Percentiles rank a stretch among this genome's conserved stretches.
phyloP scores from a whole-genome alignment of 2,113 vertebrate species.

The Capreolus pygargus region DNA sequence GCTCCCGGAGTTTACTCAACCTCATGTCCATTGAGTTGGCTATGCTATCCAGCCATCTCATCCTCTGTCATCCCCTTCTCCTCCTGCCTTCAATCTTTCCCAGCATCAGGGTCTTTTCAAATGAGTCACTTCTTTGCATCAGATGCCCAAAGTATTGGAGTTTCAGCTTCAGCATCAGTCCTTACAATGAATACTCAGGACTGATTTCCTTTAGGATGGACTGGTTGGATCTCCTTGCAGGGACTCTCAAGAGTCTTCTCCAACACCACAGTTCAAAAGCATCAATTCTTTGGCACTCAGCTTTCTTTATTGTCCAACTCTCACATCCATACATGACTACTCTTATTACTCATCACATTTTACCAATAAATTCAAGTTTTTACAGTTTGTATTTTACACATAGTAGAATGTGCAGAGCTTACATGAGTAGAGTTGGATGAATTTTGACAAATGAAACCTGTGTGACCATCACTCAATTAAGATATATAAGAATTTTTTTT shows the following conservation, averaged over 20 bases:
- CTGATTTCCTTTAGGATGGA: too few species aligned
- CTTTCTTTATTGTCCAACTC: not conserved
- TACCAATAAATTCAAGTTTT: not conserved
- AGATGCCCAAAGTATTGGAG: not conserved
- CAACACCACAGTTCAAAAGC: not conserved
- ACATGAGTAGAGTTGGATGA: not conserved
- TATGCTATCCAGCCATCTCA: not conserved
- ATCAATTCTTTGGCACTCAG: not conserved
- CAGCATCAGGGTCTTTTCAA: too few species aligned
- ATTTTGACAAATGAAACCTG: not conserved
- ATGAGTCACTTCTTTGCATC: not conserved
- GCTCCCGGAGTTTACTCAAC: not conserved
- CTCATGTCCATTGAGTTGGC: not conserved
- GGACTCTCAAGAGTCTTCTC: not conserved
- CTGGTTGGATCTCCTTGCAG: too few species aligned
- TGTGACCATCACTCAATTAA: not conserved
- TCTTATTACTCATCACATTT: not conserved
- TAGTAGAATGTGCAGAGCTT: not conserved
- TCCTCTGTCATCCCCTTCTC: not conserved
- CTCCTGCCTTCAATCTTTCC: too few species aligned
- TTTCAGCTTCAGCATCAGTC: too few species aligned
- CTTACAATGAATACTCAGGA: too few species aligned
- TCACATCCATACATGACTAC: not conserved
- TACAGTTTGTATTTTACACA: not conserved
- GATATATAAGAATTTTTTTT: not conserved